Percentiles rank a stretch among this genome's conserved stretches.
These are phyloP conservation scores for Nansenia antarctica DNA, from an alignment of 2,113 vertebrate genomes.

Conservation along the genomic window DNA sequence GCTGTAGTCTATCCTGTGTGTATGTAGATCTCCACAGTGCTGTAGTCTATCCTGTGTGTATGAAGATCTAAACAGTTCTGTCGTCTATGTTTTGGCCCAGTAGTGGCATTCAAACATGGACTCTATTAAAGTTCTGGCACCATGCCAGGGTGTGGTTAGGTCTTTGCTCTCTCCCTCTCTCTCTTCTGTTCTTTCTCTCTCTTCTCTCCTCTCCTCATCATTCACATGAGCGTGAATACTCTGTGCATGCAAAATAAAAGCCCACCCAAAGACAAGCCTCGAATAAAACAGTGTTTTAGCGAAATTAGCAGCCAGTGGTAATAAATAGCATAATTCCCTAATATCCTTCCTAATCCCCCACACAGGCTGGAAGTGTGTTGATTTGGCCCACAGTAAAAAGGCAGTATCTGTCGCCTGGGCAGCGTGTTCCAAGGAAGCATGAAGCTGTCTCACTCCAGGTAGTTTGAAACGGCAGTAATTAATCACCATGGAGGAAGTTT, in stretches of 20 bases:
- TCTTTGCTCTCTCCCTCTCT: not conserved
- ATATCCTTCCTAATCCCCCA: not conserved
- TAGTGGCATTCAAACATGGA: not conserved
- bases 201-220: not conserved
- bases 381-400: too few relatives aligned
- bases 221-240: not conserved
- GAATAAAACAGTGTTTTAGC: not conserved
- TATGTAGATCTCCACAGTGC: too few relatives aligned
- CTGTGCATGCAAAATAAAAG: not conserved
- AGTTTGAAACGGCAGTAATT: not conserved
- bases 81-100: not conserved
- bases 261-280: not conserved
- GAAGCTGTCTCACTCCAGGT: not conserved
- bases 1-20: too few relatives aligned
- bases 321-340: not conserved
- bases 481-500: not conserved
- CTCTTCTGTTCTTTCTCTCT: not conserved
- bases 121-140: constrained; percentile 8
- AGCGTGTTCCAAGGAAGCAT: not conserved
- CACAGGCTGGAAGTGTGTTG: not conserved
- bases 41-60: not conserved
- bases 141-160: not conserved
- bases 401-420: not conserved
- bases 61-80: not conserved
- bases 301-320: not conserved